Evolutionary conservation across 2,797 vertebrate genomes (phyloP).

Genomic region (Lepus oiostolus): DNA sequence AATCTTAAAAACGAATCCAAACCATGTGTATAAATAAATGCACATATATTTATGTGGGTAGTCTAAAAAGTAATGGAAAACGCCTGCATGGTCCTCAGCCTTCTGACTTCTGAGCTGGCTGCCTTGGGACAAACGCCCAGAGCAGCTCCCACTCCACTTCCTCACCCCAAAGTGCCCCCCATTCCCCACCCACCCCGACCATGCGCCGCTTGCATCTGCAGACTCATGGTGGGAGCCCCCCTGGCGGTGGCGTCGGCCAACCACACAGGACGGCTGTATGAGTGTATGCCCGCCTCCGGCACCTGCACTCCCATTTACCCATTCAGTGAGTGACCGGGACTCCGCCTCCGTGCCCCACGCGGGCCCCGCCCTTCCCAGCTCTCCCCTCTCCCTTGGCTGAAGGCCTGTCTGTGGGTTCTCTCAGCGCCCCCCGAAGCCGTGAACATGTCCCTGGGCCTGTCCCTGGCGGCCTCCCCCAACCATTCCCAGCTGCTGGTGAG

Average conservation of each 20-base stretch:
- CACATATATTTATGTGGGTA: neutral
- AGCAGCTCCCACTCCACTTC: neutral
- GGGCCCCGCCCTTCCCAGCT: neutral
- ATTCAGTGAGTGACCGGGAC: slow-evolving; percentile 60
- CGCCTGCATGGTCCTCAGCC: neutral
- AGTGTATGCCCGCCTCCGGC: neutral
- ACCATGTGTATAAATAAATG: neutral
- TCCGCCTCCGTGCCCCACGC: neutral
- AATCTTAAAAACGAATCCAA: neutral
- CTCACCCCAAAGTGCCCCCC: neutral
- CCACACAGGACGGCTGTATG: slow-evolving; percentile 72
- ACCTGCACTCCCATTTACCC: slow-evolving; percentile 30
- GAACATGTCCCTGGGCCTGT: slow-evolving; percentile 80
- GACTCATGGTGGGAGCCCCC: slow-evolving; percentile 75
- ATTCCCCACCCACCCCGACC: neutral
- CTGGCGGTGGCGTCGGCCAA: slow-evolving; percentile 56
- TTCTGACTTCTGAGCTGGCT: neutral
- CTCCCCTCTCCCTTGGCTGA: rapidly evolving
- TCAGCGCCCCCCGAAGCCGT: slow-evolving; percentile 28
- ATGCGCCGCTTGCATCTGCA: neutral
- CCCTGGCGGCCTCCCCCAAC: slow-evolving; percentile 12
- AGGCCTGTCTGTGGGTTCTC: neutral
- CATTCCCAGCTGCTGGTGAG: slow-evolving; percentile 73
- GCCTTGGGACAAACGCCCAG: neutral
- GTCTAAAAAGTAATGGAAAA: neutral